These are phyloP conservation scores for Achroia grisella DNA, from an alignment of 1,140 invertebrate species.

Conservation along the genomic window DNA sequence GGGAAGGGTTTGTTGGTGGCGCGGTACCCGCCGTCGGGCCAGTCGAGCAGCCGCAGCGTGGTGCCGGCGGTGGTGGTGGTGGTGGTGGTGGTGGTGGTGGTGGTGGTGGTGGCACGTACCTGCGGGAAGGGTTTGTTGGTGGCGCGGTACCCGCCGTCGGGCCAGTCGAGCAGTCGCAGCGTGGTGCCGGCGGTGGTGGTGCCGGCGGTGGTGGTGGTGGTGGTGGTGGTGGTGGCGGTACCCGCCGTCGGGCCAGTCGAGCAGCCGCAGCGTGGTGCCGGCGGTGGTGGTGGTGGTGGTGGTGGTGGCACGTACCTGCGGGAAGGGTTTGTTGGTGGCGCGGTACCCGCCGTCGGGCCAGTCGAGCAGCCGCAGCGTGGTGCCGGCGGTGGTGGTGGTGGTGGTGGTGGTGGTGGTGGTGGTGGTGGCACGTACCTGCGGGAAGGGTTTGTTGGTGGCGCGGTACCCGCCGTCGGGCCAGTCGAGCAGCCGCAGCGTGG, in stretches of 20 bases:
- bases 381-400: no score
- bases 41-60: conserved; percentile 88
- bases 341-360: conserved; percentile 98
- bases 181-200: no score
- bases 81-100: no score
- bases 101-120: no score
- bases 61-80: conserved; percentile 89
- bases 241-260: no score
- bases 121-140: conserved; percentile 92
- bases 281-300: conserved; percentile 88
- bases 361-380: conserved; percentile 86
- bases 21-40: conserved; percentile 96
- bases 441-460: conserved; percentile 91
- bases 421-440: conserved; percentile 72
- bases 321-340: conserved; percentile 91
- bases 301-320: no score
- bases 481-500: conserved; percentile 86
- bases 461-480: conserved; percentile 98
- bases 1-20: conserved; percentile 93
- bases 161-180: conserved; percentile 90
- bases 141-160: conserved; percentile 94
- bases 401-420: no score
- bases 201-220: conserved; percentile 91
- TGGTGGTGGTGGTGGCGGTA: no score
- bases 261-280: conserved; percentile 89